phyloP scores from a whole-genome alignment of 1,140 invertebrate genomes.

The Chionoecetes opilio region DNA sequence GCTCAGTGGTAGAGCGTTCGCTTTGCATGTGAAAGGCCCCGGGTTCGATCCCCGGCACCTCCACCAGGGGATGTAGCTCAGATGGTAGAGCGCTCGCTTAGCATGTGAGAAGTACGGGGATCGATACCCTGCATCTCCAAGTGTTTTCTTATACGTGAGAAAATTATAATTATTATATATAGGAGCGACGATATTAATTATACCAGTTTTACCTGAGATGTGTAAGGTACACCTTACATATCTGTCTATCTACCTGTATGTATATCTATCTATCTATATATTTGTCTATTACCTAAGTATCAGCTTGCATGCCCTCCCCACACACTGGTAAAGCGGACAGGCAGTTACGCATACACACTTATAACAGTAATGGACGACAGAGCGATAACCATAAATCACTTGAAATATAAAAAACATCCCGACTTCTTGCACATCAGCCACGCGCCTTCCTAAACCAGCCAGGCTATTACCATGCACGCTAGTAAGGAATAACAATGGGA shows the following conservation, averaged over 20 bases:
- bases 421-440: not conserved
- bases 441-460: constrained; percentile 1
- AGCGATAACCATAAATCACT: constrained; percentile 14
- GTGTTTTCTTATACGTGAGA: not conserved
- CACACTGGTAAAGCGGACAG: not conserved
- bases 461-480: not conserved
- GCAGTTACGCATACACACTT: not conserved
- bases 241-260: not conserved
- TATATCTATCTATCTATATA: not conserved
- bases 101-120: constrained; percentile 16
- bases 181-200: too few species aligned
- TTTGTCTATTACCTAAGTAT: not conserved
- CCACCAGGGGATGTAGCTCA: constrained; percentile 24
- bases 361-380: not conserved
- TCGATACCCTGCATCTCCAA: constrained; percentile 16
- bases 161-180: too few species aligned
- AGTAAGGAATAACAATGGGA: constrained; percentile 5
- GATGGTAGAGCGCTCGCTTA: constrained; percentile 17
- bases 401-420: not conserved
- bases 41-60: constrained; percentile 22
- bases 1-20: constrained; percentile 24
- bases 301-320: too few species aligned
- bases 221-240: too few species aligned
- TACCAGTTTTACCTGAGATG: too few species aligned
- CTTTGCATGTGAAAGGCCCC: constrained; percentile 25